Conservation (phyloP, 2,888 invertebrate species). For the Apotomis betuletana region DNA sequence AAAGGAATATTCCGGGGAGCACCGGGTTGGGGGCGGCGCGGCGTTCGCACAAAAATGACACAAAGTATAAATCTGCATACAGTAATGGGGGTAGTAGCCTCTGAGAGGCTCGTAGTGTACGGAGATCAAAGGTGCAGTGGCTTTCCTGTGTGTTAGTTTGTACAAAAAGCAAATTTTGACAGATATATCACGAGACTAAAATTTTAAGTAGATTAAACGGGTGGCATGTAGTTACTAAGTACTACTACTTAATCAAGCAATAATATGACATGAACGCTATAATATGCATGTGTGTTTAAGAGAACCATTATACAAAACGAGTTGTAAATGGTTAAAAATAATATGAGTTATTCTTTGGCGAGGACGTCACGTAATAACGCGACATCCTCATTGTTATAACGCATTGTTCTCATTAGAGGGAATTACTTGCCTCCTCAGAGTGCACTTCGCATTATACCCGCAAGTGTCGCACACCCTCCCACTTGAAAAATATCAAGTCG, state of each 20-base stretch:
- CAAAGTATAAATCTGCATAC: constrained; percentile 82
- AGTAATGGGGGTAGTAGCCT: constrained; percentile 76
- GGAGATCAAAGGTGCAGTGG: constrained; percentile 71
- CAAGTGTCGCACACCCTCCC: constrained; percentile 56
- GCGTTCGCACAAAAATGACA: constrained; percentile 78
- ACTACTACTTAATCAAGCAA: background rate
- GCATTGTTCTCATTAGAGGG: constrained; percentile 67
- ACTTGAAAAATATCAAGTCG: constrained; percentile 59
- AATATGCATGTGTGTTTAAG: too few species aligned
- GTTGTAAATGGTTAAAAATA: constrained; percentile 32
- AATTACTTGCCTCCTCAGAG: constrained; percentile 63
- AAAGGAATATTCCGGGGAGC: constrained; percentile 42
- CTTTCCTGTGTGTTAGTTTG: constrained; percentile 55
- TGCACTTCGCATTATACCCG: constrained; percentile 47
- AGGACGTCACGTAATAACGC: constrained; percentile 47
- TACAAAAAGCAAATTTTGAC: constrained; percentile 10
- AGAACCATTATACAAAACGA: background rate
- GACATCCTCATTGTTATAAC: constrained; percentile 59
- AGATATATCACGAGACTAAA: background rate
- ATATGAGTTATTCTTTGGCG: constrained; percentile 45
- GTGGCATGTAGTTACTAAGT: too few species aligned
- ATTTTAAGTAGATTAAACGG: background rate
- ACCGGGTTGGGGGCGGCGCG: constrained; percentile 49
- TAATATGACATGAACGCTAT: background rate
- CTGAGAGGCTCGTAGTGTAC: constrained; percentile 69